Base-by-base conservation (phyloP, 2,888 invertebrate species). In the Lycocerus yunnanus region DNA sequence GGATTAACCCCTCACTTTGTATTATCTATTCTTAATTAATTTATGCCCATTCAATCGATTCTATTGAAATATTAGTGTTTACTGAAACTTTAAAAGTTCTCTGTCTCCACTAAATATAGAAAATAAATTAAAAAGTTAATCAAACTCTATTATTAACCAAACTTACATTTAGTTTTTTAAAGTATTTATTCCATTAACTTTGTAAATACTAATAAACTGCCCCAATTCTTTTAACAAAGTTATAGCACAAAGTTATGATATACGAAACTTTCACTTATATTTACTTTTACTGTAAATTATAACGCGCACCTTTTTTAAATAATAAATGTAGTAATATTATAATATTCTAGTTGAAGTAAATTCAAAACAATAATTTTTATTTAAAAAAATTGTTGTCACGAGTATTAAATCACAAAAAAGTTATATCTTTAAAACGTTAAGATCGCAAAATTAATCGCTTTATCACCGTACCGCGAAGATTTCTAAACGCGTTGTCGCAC, bases 401-500 rank as follows among this genome's bases (percentile, higher is more conserved):
- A n/a, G n/a, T 43, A n/a, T 27, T 43, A 43, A 43, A n/a, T 43
- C 43, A 43, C 43, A 63, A 63, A 20, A 63, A 63, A 63, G 8
- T 71, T 43, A 27, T 18, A 67, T 59, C 43, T 72, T 68, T 68
- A 63, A n/a, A n/a, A 18, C 16, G 15, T 9, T 63, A 59, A 58
- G 71, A n/a, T 74, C 71, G 68, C 24, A 61, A 24, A 13, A 21
- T 59, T 20, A 65, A 69, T 66, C 43, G 66, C 66, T 15, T 43
- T 15, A 63, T 13, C 27, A 9, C 74, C 77, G 70, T 72, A 76
- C 61, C 75, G 68, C 69, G 76, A 69, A 75, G 72, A 72, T 77
- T 68, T 73, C 79, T 71, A 71, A 78, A 76, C 81, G 80, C 82
- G 80, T 69, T 78, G 75, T 81, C 80, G 77, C 83, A 89, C 89